Percentiles rank a stretch among this genome's conserved stretches.
phyloP scores from a whole-genome alignment of 1,140 invertebrate genomes.

The Adelges cooleyi region DNA sequence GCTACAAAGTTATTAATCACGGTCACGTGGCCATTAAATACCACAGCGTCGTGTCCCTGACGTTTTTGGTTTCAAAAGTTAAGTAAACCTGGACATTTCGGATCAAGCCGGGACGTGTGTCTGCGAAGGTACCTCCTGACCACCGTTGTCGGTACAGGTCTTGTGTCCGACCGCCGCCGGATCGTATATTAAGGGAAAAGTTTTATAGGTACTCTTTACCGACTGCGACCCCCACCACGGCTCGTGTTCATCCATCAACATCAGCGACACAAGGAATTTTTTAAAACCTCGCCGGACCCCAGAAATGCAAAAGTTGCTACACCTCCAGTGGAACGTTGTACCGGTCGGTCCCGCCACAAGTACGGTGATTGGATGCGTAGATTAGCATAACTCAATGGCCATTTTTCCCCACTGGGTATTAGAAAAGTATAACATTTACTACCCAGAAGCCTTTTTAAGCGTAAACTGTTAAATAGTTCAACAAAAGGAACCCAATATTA shows the following conservation, averaged over 20 bases:
- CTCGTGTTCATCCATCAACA: background rate
- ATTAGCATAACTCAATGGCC: no score
- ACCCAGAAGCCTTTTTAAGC: no score
- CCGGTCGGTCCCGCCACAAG: no score
- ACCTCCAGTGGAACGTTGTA: no score
- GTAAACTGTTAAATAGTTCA: no score
- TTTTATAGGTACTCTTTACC: background rate
- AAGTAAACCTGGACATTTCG: conserved; percentile 18
- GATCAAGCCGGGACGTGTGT: background rate
- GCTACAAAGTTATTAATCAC: conserved; percentile 17
- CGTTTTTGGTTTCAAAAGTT: conserved; percentile 15
- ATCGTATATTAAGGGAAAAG: background rate
- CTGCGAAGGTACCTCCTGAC: background rate
- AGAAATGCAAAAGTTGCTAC: background rate
- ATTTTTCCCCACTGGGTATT: no score
- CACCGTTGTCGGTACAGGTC: no score
- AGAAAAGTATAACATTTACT: no score
- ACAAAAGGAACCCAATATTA: no score
- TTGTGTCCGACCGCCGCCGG: background rate
- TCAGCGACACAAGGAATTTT: background rate
- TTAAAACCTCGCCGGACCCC: background rate
- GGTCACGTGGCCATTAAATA: conserved; percentile 14
- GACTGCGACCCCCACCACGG: background rate
- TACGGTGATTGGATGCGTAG: no score
- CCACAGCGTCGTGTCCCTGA: conserved; percentile 7